Evolutionary conservation across 2,797 vertebrate species (phyloP).

Genomic region (Liparis tanakae): DNA sequence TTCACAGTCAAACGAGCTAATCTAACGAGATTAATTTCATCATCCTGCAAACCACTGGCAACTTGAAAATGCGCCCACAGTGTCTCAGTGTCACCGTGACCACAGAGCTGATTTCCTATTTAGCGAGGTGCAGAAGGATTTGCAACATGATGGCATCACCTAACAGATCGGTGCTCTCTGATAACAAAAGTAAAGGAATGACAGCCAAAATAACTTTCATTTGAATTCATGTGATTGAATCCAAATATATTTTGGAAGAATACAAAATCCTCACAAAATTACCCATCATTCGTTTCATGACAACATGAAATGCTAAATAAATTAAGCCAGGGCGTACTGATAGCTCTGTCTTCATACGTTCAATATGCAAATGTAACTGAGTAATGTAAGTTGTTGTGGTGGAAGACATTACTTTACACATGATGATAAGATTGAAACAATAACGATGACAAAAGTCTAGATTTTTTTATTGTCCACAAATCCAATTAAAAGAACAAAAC

Average conservation of each 20-base stretch:
- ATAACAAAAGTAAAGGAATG: conserved; percentile 25
- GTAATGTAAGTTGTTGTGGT: neutral
- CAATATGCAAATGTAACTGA: neutral
- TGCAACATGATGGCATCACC: conserved; percentile 46
- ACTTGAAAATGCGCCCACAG: conserved; percentile 41
- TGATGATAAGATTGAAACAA: neutral
- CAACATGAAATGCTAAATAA: neutral
- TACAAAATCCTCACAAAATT: neutral
- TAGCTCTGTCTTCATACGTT: neutral
- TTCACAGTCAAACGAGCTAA: conserved; percentile 57
- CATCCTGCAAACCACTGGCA: conserved; percentile 45
- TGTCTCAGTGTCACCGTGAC: conserved; percentile 49
- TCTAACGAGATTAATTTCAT: conserved; percentile 59
- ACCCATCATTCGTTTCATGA: neutral
- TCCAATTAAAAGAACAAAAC: neutral
- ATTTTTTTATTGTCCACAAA: neutral
- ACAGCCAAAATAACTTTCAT: neutral
- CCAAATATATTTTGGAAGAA: neutral
- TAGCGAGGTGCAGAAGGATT: conserved; percentile 29
- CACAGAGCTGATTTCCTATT: conserved; percentile 58
- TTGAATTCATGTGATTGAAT: neutral
- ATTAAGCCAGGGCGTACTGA: too few relatives aligned
- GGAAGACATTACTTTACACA: neutral
- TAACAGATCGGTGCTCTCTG: conserved; percentile 14
- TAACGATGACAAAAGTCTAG: neutral